These are phyloP conservation scores for Varecia variegata DNA, from an alignment of 2,797 vertebrate genomes.

Conservation along the genomic window DNA sequence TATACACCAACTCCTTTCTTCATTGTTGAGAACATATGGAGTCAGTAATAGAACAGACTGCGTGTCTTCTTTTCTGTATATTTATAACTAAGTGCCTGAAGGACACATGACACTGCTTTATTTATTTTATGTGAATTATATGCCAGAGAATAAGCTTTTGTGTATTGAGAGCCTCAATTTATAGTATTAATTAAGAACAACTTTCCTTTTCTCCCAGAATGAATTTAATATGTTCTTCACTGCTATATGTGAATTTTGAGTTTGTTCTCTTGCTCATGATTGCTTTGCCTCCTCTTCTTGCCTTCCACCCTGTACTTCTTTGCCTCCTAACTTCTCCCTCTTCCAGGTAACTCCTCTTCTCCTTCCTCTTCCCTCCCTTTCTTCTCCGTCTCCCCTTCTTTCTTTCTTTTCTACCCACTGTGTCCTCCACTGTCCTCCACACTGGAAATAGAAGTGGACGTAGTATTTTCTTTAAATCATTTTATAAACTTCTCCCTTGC, in stretches of 20 bases:
- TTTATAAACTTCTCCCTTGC: neutral
- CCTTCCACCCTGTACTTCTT: neutral
- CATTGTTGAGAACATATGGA: slow-evolving; percentile 64
- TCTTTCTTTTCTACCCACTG: neutral
- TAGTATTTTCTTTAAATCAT: neutral
- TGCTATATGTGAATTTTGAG: neutral
- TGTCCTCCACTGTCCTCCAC: neutral
- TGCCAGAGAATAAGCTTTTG: slow-evolving; percentile 60
- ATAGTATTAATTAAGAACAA: slow-evolving; percentile 71
- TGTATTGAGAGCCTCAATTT: slow-evolving; percentile 58
- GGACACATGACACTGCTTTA: slow-evolving; percentile 64
- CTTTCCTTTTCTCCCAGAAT: slow-evolving; percentile 39
- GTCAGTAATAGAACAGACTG: slow-evolving; percentile 54
- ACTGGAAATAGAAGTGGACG: neutral
- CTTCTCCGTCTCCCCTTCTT: neutral
- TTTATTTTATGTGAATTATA: slow-evolving; percentile 72
- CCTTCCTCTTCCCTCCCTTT: neutral
- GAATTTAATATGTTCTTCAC: neutral
- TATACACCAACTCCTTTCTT: slow-evolving; percentile 52
- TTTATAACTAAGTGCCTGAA: slow-evolving; percentile 69
- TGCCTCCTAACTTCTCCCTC: neutral
- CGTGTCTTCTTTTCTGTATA: neutral
- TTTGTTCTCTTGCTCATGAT: neutral
- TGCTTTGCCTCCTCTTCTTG: neutral
- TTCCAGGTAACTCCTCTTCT: neutral